Base-by-base conservation (phyloP, 2,113 vertebrate genomes). In the Phocoena phocoena region DNA sequence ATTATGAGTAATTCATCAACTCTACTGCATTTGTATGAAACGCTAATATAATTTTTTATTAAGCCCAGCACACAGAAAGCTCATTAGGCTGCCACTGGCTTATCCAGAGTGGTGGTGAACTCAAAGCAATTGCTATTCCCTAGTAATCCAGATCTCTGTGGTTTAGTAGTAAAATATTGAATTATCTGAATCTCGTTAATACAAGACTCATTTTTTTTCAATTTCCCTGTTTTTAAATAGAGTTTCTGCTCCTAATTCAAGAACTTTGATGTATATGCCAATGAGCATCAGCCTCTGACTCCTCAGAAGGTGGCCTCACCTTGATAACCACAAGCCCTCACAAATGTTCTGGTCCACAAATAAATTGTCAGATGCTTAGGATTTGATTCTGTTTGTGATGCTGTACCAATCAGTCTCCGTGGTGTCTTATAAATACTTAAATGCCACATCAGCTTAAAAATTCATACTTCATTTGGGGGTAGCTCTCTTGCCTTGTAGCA, bases 21-120 rank as follows among this genome's bases (percentile, higher is more conserved):
- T 86, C 71, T 96, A 50, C 77, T 79, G 84, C 96, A 92, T 92
- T 95, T 97, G 63, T 96, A 74, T 47, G 84, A 96, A 97, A 89
- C 17, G 89, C 44, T 92, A 97, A 95, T 96, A 44, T 13, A 83
- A 73, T 95, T 96, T 96, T 90, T 86, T 94, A 95, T 97, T 95
- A 93, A 97, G 33, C 65, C 36, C 38, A 89, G 70, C 92, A 93
- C 36, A 91, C 85, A 97, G 81, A 98, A 91, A 95, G 5, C 65
- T 94, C 73, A 91, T 95, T 95, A 96, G 96, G 62, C 82, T 89
- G 96, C 71, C 88, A 71, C 36, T 81, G 31, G 79, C 70, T 97
- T 96, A 92, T 93, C 65, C 87, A 92, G 93, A 74, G 28, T 95
- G 58, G 76, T 93, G 68, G 93, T 95, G 97, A 93, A 97, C 95